Base-by-base conservation (phyloP, 2,797 vertebrate genomes). In the Apodemus agrarius region DNA sequence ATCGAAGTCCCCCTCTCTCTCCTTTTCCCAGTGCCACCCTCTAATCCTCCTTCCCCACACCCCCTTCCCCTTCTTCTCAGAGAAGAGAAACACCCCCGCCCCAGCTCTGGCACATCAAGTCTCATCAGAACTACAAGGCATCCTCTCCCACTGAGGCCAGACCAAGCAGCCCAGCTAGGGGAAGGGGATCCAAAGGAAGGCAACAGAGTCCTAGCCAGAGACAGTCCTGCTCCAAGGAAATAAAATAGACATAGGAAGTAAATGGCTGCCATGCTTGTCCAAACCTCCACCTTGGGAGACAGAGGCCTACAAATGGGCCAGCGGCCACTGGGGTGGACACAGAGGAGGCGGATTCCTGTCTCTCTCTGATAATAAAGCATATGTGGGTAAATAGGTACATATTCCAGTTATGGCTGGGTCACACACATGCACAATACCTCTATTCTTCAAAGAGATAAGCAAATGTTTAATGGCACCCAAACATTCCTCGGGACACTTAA, bases 321-420 rank as follows among this genome's bases (percentile, higher is more conserved):
- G 9, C 12, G 10, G 4, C 3, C n/a, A 80, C 2, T 10, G 8
- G 3, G 26, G 17, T 24, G 11, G 63, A 43, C 3, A 12, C 0
- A 10, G 81, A 19, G 11, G 9, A n/a, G 13, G 24, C 4, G 0
- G 1, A 16, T 29, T 43, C 43, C 21, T 26, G 29, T 1, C 21
- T 46, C 11, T 46, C 11, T 3, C 12, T 16, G 40, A 7, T 6
- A 4, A 4, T 21, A 54, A 74, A 63, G n/a, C 49, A n/a, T 54
- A 4, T 1, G 11, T 49, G 2, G 29, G 12, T 26, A 21, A 52
- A 63, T 40, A n/a, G 13, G 24, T 0, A 2, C 3, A 4, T 0
- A 0, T 21, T 76, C 31, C 0, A 1, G 4, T 16, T 8, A 37
- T 31, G 22, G 3, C 6, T 31, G 43, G 17, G 6, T 37, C 4